phyloP scores from a whole-genome alignment of 2,888 invertebrate genomes.

The Aspidapion aeneum region DNA sequence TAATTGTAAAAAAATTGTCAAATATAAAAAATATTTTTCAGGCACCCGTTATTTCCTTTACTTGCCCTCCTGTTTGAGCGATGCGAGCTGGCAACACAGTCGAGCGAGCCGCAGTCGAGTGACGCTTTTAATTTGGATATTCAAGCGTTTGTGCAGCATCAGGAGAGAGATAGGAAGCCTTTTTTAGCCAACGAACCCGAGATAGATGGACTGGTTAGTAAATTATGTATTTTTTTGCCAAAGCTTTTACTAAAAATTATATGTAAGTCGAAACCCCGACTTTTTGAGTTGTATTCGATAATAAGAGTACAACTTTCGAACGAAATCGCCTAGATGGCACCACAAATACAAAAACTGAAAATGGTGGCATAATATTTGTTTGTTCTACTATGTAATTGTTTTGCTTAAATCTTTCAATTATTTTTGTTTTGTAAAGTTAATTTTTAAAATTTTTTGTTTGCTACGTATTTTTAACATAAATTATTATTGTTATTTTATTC shows the following conservation, averaged over 20 bases:
- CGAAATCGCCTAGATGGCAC: too few relatives aligned
- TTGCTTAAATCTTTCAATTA: too few relatives aligned
- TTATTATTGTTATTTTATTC: too few relatives aligned
- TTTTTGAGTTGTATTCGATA: not conserved
- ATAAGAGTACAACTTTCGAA: too few relatives aligned
- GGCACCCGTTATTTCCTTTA: conserved; percentile 92
- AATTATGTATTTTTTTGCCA: not conserved
- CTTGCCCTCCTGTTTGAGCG: conserved; percentile 90
- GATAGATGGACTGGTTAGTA: conserved; percentile 85
- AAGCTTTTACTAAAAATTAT: not conserved
- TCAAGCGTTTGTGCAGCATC: conserved; percentile 84
- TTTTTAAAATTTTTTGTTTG: too few relatives aligned
- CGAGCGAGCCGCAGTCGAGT: conserved; percentile 67
- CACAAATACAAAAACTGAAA: too few relatives aligned
- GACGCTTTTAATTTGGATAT: conserved; percentile 92
- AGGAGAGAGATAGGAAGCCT: conserved; percentile 80
- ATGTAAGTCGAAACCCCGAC: not conserved
- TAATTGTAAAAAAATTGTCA: too few relatives aligned
- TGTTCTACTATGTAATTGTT: too few relatives aligned
- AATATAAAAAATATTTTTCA: too few relatives aligned
- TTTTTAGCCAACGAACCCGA: conserved; percentile 90
- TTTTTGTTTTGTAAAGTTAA: too few relatives aligned
- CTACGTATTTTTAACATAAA: too few relatives aligned
- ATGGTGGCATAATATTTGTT: too few relatives aligned
- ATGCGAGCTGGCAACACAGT: conserved; percentile 95